Base-by-base conservation (phyloP, 2,888 invertebrate genomes). In the Dryobota labecula region DNA sequence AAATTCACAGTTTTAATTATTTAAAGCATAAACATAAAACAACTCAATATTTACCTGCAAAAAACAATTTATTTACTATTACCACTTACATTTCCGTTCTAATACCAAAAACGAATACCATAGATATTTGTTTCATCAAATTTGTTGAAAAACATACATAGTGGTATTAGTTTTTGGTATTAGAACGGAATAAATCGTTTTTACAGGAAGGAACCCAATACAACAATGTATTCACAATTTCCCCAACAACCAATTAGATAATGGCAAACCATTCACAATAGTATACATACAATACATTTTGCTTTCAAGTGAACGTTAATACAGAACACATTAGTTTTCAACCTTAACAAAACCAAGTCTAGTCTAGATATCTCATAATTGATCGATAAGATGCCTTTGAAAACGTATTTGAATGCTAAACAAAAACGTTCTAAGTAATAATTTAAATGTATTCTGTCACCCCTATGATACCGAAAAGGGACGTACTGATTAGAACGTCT, bases 301-400 rank as follows among this genome's bases (percentile, higher is more conserved):
- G 3, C 1, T 24, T 41, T 24, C 38, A 41, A 24, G 7, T 58
- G 0, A 24, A 27, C 13, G 2, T 27, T 11, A 7, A 18, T 36
- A 75, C 4, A 53, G 36, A 66, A 58, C 41, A 58, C 18, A 47
- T 45, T 72, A 41, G 15, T 57, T 67, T 53, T 47, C 5, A 49
- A 33, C 18, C 36, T n/a, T 27, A 24, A 38, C 20, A 66, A 76
- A 76, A 76, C 24, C 56, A n/a, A 8, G 43, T 76, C 66, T 66
- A 54, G 62, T 18, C 27, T n/a, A 43, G 53, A 4, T 63, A 56
- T 41, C 20, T 56, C 38, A 27, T 41, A 54, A 63, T 63, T 45
- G 56, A 78, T 71, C 54, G 49, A 51, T 36, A 38, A 18, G 18
- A 60, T 58, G 36, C 41, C 33, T 49, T 49, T 68, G 47, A 41